Base-by-base conservation (phyloP, 1,140 invertebrate genomes). In the honey bee (Apis mellifera) region DNA sequence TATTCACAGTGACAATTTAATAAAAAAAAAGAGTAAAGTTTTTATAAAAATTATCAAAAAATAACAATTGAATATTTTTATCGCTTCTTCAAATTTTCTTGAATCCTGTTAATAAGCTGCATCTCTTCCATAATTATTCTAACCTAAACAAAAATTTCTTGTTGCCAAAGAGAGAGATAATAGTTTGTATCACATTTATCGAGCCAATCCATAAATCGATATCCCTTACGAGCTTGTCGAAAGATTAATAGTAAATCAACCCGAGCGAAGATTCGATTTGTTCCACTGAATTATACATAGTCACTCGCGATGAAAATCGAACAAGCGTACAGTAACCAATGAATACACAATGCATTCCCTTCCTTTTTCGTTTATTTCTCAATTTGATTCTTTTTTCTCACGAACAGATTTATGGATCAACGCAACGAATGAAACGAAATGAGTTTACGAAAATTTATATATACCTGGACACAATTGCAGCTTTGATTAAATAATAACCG, bases 391-490 rank as follows among this genome's bases (percentile, higher is more conserved):
- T 59, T 26, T 26, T 15, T 9, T 17, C 17, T 19, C 17, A 1
- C 1, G 15, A 7, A 17, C 17, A 19, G 15, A 19, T 55, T 55
- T 55, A 55, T 42, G 32, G 32, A 13, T 23, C 12, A 8, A 17
- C 23, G 15, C 12, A 8, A 8, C 23, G 7, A 17, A 9, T 5
- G 17, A 12, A 9, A 23, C n/a, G 1, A 19, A 32, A 5, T 54
- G n/a, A 1, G 9, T 26, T 54, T 26, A 13, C 17, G 9, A 23
- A n/a, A 52, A 54, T 0, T 9, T 11, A 54, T 54, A 54, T 54
- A 74, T 93, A 94, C 90, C 94, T 94, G 48, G 94, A 92, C 1
- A 94, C 92, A 55, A 95, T 92, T n/a, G 94, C 94, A 62, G 94
- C 92, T 73, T 94, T 93, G 15, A 94, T 62, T 52, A 95, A 90